Evolutionary conservation across 2,113 vertebrate genomes (phyloP).

Genomic region (Astur gentilis): DNA sequence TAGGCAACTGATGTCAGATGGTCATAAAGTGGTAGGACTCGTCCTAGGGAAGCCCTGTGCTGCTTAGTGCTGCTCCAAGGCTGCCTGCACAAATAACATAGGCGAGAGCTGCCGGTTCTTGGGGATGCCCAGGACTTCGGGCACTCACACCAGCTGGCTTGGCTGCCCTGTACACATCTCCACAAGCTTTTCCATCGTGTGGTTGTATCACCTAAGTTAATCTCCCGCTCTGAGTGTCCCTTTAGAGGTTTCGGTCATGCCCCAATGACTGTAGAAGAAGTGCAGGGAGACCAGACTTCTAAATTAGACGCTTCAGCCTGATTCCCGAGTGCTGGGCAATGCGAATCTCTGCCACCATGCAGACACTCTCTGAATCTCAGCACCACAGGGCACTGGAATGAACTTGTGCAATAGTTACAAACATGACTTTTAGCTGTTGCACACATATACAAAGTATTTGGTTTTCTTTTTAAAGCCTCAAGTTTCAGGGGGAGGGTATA

Average conservation of each 20-base stretch:
- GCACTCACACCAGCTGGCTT: neutral
- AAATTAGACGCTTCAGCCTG: neutral
- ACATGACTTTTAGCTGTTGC: neutral
- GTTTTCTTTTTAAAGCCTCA: neutral
- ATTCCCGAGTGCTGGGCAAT: neutral
- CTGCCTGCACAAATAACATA: neutral
- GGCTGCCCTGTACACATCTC: neutral
- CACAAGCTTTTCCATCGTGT: neutral
- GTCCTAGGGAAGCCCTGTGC: neutral
- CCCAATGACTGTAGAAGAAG: neutral
- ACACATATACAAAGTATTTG: neutral
- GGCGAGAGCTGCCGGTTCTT: neutral
- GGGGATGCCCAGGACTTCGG: neutral
- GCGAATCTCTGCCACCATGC: neutral
- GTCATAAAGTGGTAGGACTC: neutral
- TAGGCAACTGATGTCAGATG: fast-evolving
- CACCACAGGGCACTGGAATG: neutral
- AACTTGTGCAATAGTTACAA: neutral
- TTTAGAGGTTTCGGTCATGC: neutral
- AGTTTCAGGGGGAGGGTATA: neutral
- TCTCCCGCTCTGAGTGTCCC: neutral
- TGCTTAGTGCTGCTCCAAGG: neutral
- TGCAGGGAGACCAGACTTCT: neutral
- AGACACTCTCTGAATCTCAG: neutral
- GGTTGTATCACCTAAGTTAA: neutral